Conservation (phyloP, 2,797 vertebrate species). For the Anabas testudineus region DNA sequence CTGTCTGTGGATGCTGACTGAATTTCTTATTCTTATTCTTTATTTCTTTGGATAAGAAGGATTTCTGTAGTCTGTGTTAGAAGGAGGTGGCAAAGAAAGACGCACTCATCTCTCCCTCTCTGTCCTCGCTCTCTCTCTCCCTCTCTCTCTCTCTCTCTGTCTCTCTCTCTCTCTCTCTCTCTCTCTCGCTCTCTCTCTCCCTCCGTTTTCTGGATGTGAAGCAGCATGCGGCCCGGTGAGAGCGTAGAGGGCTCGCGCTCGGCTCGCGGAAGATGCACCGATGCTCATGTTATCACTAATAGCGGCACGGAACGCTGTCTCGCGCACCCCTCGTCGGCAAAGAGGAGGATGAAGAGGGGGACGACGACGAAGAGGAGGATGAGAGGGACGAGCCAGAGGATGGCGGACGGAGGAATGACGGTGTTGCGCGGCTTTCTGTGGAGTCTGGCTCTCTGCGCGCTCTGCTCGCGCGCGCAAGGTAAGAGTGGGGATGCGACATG, state of each 20-base stretch:
- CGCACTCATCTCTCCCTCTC: slow-evolving; percentile 37
- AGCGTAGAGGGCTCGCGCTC: slow-evolving; percentile 81
- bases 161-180: slow-evolving; percentile 5
- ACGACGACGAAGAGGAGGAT: slow-evolving; percentile 56
- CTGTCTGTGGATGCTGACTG: slow-evolving; percentile 65
- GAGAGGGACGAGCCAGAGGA: slow-evolving; percentile 45
- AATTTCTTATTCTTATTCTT: slow-evolving; percentile 58
- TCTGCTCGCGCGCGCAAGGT: slow-evolving; percentile 79
- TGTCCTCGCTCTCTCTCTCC: not conserved
- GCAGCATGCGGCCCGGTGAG: slow-evolving; percentile 84
- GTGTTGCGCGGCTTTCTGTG: slow-evolving; percentile 79
- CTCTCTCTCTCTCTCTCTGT: not conserved
- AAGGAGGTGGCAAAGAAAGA: slow-evolving; percentile 68
- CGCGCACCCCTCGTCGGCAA: slow-evolving; percentile 58
- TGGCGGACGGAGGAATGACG: slow-evolving; percentile 72
- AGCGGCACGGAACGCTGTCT: slow-evolving; percentile 66
- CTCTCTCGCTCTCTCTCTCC: slow-evolving; percentile 14
- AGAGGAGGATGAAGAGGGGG: slow-evolving; percentile 63
- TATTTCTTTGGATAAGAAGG: slow-evolving; percentile 67
- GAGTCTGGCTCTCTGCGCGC: slow-evolving; percentile 75
- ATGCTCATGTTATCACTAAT: slow-evolving; percentile 47
- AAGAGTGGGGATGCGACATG: slow-evolving; percentile 72
- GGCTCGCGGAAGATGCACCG: slow-evolving; percentile 75
- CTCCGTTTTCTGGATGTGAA: slow-evolving; percentile 80
- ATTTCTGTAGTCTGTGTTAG: slow-evolving; percentile 76